Evolutionary conservation across 2,113 vertebrate species (phyloP).

Genomic region (Syngnathoides biaculeatus): DNA sequence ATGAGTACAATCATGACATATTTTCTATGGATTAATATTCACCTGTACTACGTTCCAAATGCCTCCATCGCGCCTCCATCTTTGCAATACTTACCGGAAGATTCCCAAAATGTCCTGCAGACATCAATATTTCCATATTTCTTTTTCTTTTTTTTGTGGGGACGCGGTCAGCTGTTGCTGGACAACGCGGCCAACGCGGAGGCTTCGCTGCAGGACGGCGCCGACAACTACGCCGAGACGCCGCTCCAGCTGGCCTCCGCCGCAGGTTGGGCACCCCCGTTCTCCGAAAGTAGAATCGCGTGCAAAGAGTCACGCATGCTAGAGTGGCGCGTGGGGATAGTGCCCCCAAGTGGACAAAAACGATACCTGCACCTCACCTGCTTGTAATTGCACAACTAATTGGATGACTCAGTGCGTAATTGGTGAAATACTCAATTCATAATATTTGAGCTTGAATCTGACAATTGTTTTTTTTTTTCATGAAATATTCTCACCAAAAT

Average conservation of each 20-base stretch:
- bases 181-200: constrained; percentile 74
- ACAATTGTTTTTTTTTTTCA: too few relatives aligned
- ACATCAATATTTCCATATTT: not conserved
- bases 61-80: not conserved
- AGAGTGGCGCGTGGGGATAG: not conserved
- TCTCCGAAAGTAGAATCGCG: too few relatives aligned
- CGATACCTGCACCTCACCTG: not conserved
- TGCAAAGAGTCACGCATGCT: too few relatives aligned
- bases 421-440: too few relatives aligned
- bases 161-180: constrained; percentile 69
- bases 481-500: too few relatives aligned
- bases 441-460: too few relatives aligned
- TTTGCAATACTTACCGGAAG: not conserved
- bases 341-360: not conserved
- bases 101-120: not conserved
- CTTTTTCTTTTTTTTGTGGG: constrained; percentile 4
- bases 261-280: constrained; percentile 70
- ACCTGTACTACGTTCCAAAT: not conserved
- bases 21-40: too few relatives aligned
- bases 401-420: too few relatives aligned
- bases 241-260: constrained; percentile 77
- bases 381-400: not conserved
- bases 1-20: not conserved
- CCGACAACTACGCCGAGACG: constrained; percentile 75
- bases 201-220: constrained; percentile 71